phyloP scores from a whole-genome alignment of 92 coral and sea anemone genomes.

The Parazoanthus darwini region DNA sequence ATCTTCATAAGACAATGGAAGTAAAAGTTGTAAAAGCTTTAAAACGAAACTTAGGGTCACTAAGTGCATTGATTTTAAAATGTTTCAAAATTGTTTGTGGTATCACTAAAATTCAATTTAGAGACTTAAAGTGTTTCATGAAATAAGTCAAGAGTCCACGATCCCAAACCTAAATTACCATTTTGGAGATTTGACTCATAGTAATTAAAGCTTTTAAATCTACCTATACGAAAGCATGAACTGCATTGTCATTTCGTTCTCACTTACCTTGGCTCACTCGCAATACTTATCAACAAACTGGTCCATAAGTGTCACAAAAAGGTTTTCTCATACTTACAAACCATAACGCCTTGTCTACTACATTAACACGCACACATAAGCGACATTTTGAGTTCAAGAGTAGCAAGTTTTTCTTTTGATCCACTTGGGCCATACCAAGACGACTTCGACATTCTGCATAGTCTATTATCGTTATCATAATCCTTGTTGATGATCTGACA shows the following conservation, averaged over 20 bases:
- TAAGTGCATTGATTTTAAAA: neutral
- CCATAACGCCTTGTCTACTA: neutral
- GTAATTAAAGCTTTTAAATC: neutral
- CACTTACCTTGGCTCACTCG: constrained; percentile 7
- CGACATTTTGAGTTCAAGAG: neutral
- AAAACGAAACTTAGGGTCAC: neutral
- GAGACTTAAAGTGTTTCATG: constrained; percentile 43
- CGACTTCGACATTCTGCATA: constrained; percentile 42
- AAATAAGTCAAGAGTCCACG: neutral
- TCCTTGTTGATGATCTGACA: neutral
- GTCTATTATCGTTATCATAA: neutral
- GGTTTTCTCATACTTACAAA: constrained; percentile 25
- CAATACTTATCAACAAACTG: neutral
- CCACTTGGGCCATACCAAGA: constrained; percentile 8
- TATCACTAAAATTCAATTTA: neutral
- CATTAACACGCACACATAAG: neutral
- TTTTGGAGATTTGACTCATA: neutral
- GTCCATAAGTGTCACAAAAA: neutral
- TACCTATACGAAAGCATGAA: neutral
- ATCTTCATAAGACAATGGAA: neutral
- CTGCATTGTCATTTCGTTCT: neutral
- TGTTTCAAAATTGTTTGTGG: constrained; percentile 1
- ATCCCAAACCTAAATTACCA: neutral
- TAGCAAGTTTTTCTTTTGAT: neutral
- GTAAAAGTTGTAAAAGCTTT: neutral